phyloP scores from a whole-genome alignment of 2,797 vertebrate genomes.

The Enteromius afrohamiltoni region DNA sequence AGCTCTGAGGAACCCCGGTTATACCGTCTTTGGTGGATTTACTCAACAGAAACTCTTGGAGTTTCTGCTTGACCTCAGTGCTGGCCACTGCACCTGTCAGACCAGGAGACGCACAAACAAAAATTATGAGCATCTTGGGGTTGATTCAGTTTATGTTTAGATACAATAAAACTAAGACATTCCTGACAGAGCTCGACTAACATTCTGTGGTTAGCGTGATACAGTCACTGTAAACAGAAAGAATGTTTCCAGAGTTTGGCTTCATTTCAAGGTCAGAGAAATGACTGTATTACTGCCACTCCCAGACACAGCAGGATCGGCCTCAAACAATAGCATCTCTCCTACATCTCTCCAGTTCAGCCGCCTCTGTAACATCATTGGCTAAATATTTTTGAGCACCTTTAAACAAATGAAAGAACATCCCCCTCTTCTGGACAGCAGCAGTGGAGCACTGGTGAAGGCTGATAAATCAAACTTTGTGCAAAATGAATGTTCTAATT shows the following conservation, averaged over 20 bases:
- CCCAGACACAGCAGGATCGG: constrained; percentile 28
- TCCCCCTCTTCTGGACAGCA: constrained; percentile 78
- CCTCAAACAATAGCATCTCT: constrained; percentile 36
- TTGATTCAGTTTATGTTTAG: constrained; percentile 1
- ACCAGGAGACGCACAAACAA: constrained; percentile 50
- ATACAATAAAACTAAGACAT: not conserved
- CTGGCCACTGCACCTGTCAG: constrained; percentile 95
- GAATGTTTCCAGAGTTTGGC: constrained; percentile 26
- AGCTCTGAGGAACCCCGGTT: constrained; percentile 86
- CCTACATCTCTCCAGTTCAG: constrained; percentile 11
- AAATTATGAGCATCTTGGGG: constrained; percentile 33
- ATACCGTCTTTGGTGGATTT: constrained; percentile 94
- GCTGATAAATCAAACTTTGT: too few relatives aligned
- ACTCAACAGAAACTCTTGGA: constrained; percentile 98
- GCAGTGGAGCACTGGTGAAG: constrained; percentile 39
- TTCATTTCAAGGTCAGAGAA: constrained; percentile 37
- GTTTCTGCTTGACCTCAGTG: constrained; percentile 98
- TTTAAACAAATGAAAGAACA: constrained; percentile 70
- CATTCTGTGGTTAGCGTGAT: constrained; percentile 8
- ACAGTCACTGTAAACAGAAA: constrained; percentile 15
- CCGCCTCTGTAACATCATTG: not conserved
- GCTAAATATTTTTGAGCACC: not conserved
- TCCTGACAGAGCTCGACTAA: not conserved
- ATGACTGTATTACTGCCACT: constrained; percentile 21
- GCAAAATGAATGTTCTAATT: not conserved